A percentile compares a stretch with the other conserved stretches of the same genome.
These are phyloP conservation scores for Drosophila pseudoobscura DNA, from an alignment of 1,140 invertebrate genomes.

Conservation along the genomic window DNA sequence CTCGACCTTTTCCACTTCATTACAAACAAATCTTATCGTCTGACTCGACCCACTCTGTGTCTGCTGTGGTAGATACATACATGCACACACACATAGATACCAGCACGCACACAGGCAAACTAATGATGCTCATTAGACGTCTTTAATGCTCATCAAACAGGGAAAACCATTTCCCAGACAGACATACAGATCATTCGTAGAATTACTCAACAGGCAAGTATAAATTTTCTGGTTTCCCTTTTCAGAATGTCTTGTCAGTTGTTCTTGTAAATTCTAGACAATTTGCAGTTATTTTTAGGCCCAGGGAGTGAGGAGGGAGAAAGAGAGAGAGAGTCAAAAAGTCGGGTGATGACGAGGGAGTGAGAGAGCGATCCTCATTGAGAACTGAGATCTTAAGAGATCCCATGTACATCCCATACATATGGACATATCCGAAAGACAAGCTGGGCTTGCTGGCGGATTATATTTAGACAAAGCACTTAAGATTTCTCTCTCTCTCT, in stretches of 20 bases:
- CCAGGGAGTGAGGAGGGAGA: not conserved
- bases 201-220: constrained; percentile 66
- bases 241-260: constrained; percentile 10
- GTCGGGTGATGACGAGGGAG: not conserved
- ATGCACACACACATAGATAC: constrained; percentile 24
- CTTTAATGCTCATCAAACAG: constrained; percentile 55
- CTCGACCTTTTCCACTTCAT: constrained; percentile 59
- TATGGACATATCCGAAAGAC: constrained; percentile 9
- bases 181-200: constrained; percentile 46
- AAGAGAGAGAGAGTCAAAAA: not conserved
- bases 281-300: constrained; percentile 65
- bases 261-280: constrained; percentile 44
- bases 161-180: constrained; percentile 36
- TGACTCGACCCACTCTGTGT: constrained; percentile 3
- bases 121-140: constrained; percentile 79
- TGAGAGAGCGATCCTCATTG: constrained; percentile 6
- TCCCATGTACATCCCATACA: not conserved
- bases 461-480: constrained; percentile 41
- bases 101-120: constrained; percentile 40
- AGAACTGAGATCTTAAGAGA: constrained; percentile 24
- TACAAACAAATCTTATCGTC: constrained; percentile 52
- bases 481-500: not conserved
- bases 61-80: constrained; percentile 5
- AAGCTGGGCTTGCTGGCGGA: constrained; percentile 29
- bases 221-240: constrained; percentile 37